These are phyloP conservation scores for Zootermopsis nevadensis DNA, from an alignment of 2,888 invertebrate genomes.

Conservation along the genomic window DNA sequence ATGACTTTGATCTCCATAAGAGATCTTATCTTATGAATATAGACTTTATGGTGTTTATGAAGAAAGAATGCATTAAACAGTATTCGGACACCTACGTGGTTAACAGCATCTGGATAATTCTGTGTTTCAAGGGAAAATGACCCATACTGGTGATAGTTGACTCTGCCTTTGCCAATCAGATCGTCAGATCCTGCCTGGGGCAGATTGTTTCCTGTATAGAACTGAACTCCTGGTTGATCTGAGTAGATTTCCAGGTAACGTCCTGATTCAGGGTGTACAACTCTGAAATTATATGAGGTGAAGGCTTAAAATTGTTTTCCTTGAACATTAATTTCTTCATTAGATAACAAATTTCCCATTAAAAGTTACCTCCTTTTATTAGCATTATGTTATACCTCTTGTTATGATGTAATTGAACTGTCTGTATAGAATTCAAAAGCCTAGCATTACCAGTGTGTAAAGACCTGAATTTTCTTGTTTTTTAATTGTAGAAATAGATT, in stretches of 20 bases:
- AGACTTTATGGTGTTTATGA: conserved; percentile 66
- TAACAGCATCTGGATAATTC: conserved; percentile 90
- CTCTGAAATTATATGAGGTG: conserved; percentile 61
- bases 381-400: too few relatives aligned
- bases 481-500: too few relatives aligned
- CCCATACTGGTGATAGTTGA: conserved; percentile 78
- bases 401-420: too few relatives aligned
- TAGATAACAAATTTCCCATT: too few relatives aligned
- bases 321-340: too few relatives aligned
- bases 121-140: conserved; percentile 93
- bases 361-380: too few relatives aligned
- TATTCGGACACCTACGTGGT: conserved; percentile 82
- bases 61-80: conserved; percentile 88
- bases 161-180: conserved; percentile 76
- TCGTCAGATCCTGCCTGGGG: conserved; percentile 66
- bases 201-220: conserved; percentile 85
- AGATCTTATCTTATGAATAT: too few relatives aligned
- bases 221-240: conserved; percentile 90
- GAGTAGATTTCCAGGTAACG: conserved; percentile 83
- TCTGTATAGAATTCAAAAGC: too few relatives aligned
- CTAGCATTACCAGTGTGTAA: too few relatives aligned
- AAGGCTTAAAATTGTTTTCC: too few relatives aligned
- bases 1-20: too few relatives aligned
- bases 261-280: conserved; percentile 75
- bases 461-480: too few relatives aligned